phyloP scores from a whole-genome alignment of 2,888 invertebrate genomes.

The Koerneria pararmatus region DNA sequence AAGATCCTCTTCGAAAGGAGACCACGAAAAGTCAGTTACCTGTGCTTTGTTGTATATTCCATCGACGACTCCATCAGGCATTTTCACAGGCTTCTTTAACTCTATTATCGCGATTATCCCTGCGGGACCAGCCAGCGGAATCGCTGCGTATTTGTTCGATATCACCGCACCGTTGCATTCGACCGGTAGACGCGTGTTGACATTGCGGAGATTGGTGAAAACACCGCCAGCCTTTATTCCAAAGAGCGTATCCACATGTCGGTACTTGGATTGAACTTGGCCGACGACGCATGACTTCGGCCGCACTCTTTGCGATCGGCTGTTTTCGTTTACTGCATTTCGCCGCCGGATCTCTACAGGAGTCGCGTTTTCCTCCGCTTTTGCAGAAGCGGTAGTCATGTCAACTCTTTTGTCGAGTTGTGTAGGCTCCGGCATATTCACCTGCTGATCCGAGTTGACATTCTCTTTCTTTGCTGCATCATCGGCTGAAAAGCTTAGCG shows the following conservation, averaged over 20 bases:
- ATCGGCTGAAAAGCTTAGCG: too few species aligned
- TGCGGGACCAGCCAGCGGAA: slow-evolving; percentile 67
- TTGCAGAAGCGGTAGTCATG: too few species aligned
- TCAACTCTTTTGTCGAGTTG: too few species aligned
- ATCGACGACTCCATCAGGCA: slow-evolving; percentile 69
- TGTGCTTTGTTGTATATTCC: slow-evolving; percentile 84
- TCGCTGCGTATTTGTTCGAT: slow-evolving; percentile 74
- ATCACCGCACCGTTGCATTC: slow-evolving; percentile 63
- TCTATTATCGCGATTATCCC: slow-evolving; percentile 84
- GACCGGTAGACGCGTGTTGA: slow-evolving; percentile 51
- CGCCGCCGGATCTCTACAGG: background rate
- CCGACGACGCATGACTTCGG: slow-evolving; percentile 50
- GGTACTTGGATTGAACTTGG: slow-evolving; percentile 50
- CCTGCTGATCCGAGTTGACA: too few species aligned
- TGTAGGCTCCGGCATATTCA: too few species aligned
- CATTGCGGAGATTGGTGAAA: slow-evolving; percentile 50
- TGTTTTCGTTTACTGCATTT: slow-evolving; percentile 8
- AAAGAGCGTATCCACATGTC: slow-evolving; percentile 43
- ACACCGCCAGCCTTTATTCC: slow-evolving; percentile 27
- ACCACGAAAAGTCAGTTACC: slow-evolving; percentile 80
- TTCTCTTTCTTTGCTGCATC: too few species aligned
- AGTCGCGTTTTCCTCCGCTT: too few species aligned
- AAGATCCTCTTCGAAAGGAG: slow-evolving; percentile 78
- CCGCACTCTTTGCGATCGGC: slow-evolving; percentile 32
- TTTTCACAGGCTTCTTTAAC: slow-evolving; percentile 56